These are phyloP conservation scores for Lerema accius DNA, from an alignment of 1,140 invertebrate genomes.

Conservation along the genomic window DNA sequence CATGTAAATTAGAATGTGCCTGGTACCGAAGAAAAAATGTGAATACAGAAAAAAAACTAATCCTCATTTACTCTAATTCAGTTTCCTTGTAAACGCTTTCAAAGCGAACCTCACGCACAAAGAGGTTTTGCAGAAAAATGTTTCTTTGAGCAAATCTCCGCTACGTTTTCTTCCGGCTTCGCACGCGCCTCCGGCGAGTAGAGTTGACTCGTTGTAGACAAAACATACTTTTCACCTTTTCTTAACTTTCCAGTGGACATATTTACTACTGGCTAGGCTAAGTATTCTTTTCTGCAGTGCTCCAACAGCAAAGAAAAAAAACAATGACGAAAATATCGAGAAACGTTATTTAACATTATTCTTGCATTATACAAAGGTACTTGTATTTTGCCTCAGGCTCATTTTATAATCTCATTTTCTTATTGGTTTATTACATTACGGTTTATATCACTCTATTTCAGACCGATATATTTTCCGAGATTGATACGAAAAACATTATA, in stretches of 20 bases:
- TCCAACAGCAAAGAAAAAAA: no score
- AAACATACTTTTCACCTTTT: constrained; percentile 6
- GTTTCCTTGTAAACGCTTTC: constrained; percentile 30
- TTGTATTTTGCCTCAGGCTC: no score
- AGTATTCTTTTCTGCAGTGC: background rate
- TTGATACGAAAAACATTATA: no score
- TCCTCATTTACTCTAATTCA: constrained; percentile 26
- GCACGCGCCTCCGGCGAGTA: background rate
- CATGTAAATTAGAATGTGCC: constrained; percentile 11
- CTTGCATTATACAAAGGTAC: no score
- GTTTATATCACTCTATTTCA: no score
- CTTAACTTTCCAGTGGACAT: background rate
- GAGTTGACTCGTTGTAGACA: background rate
- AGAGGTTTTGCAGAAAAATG: constrained; percentile 13
- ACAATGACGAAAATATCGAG: no score
- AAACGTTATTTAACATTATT: no score
- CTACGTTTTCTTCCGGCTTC: constrained; percentile 7
- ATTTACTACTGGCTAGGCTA: background rate
- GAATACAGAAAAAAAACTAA: constrained; percentile 19
- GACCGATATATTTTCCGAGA: no score
- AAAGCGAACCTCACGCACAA: constrained; percentile 18
- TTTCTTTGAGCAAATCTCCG: constrained; percentile 13
- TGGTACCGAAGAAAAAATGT: constrained; percentile 1
- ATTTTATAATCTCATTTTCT: no score
- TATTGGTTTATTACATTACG: no score